These are phyloP conservation scores for Melanocharis versteri DNA, from an alignment of 2,113 vertebrate species.

Conservation along the genomic window DNA sequence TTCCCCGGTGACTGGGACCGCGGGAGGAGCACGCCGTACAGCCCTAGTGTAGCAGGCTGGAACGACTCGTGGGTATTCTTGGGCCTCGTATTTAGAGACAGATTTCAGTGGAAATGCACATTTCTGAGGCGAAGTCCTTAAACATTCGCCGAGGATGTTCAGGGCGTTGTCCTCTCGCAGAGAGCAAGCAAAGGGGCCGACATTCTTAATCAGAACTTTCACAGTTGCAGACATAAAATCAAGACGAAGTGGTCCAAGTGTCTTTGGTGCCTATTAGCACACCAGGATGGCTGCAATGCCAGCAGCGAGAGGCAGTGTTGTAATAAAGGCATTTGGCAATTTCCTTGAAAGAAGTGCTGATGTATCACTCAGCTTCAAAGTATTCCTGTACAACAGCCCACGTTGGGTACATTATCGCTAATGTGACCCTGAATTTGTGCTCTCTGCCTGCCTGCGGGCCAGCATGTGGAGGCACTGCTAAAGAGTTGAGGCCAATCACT, in stretches of 20 bases:
- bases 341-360: slow-evolving; percentile 35
- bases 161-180: rapidly evolving
- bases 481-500: neutral
- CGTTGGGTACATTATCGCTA: rapidly evolving
- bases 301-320: neutral
- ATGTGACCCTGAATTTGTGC: neutral
- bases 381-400: neutral
- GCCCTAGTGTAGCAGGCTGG: neutral
- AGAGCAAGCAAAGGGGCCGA: neutral
- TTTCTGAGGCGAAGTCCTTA: neutral
- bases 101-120: neutral
- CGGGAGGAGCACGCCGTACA: neutral
- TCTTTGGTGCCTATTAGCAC: neutral
- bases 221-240: neutral
- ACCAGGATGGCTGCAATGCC: neutral
- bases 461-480: rapidly evolving
- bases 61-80: neutral
- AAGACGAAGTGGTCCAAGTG: neutral
- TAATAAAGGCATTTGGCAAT: slow-evolving; percentile 26
- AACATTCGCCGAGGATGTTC: neutral
- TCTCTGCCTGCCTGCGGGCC: neutral
- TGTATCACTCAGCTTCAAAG: neutral
- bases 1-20: neutral
- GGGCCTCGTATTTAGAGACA: neutral
- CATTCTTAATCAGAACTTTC: neutral